A percentile compares a stretch with the other conserved stretches of the same genome.
Evolutionary conservation across 2,888 invertebrate genomes (phyloP).

Genomic region (Phasia obesa): DNA sequence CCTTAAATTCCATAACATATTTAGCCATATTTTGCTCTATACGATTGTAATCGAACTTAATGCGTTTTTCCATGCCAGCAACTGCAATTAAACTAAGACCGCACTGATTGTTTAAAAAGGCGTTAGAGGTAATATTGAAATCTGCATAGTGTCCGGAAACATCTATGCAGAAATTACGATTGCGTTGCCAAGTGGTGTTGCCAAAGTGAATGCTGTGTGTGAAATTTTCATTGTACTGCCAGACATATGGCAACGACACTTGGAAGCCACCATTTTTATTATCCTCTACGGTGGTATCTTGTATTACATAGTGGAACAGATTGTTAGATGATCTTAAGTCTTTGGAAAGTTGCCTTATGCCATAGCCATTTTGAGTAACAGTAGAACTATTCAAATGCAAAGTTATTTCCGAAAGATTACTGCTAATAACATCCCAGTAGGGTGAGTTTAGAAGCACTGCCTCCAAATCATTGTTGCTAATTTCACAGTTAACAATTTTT

Average conservation of each 20-base stretch:
- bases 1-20: slow-evolving; percentile 93
- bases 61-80: slow-evolving; percentile 97
- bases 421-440: slow-evolving; percentile 91
- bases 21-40: slow-evolving; percentile 91
- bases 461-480: slow-evolving; percentile 90
- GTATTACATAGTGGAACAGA: slow-evolving; percentile 96
- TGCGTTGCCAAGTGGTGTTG: slow-evolving; percentile 93
- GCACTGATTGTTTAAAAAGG: slow-evolving; percentile 93
- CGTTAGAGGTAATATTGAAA: slow-evolving; percentile 92
- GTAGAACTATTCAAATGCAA: slow-evolving; percentile 93
- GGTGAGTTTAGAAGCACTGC: slow-evolving; percentile 93
- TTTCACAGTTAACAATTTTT: slow-evolving; percentile 90
- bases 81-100: slow-evolving; percentile 90
- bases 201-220: slow-evolving; percentile 94
- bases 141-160: slow-evolving; percentile 97
- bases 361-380: slow-evolving; percentile 93
- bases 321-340: slow-evolving; percentile 98
- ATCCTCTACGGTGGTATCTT: slow-evolving; percentile 92
- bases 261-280: slow-evolving; percentile 94
- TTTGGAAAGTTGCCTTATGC: slow-evolving; percentile 94
- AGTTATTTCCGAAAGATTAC: slow-evolving; percentile 94
- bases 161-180: slow-evolving; percentile 91
- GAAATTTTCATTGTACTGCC: slow-evolving; percentile 97
- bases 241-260: slow-evolving; percentile 95
- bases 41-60: slow-evolving; percentile 91